Base-by-base conservation (phyloP, 2,888 invertebrate species). In the Adelphocoris suturalis region DNA sequence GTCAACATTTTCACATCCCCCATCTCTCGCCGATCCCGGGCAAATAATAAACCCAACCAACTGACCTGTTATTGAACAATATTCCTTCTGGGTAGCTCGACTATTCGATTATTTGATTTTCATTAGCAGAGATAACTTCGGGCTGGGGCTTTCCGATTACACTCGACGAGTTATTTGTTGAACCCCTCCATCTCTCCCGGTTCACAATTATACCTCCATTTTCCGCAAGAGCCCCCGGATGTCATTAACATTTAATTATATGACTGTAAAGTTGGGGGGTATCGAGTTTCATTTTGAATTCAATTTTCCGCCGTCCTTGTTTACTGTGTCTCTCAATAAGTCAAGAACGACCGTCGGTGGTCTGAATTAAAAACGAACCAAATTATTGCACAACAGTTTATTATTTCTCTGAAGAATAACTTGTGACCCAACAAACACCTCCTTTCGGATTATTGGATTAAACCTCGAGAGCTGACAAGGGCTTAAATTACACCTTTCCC, bases 121-220 rank as follows among this genome's bases (percentile, higher is more conserved):
- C 68, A 68, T 68, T 68, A 68, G 68, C 68, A 68, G 68, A 68
- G 68, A 68, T 68, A 68, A 68, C 68, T 68, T 68, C 68, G 68
- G 68, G 27, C 19, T 68, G 68, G 68, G 13, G 23, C 27, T 68
- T 68, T 23, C 68, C 68, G 68, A 68, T 68, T 68, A 68, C 68
- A 68, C 68, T 19, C 68, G 52, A 11, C 68, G 68, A 68, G 68
- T 68, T 68, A 68, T 68, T 57, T 68, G 68, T 27, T 19, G 68
- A 68, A 0, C 11, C 68, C 61, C 61, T 3, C 16, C 61, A 19
- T 61, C n/a, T 19, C 61, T 19, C 61, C 19, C 9, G 14, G n/a
- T 61, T 9, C 61, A 19, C 16, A 61, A 61, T 61, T 68, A 68
- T 68, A 23, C 68, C 9, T 19, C 23, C 0, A 68, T 68, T 68